These are phyloP conservation scores for Caenorhabditis sp. DNA, from an alignment of 2,888 invertebrate genomes.

Conservation along the genomic window DNA sequence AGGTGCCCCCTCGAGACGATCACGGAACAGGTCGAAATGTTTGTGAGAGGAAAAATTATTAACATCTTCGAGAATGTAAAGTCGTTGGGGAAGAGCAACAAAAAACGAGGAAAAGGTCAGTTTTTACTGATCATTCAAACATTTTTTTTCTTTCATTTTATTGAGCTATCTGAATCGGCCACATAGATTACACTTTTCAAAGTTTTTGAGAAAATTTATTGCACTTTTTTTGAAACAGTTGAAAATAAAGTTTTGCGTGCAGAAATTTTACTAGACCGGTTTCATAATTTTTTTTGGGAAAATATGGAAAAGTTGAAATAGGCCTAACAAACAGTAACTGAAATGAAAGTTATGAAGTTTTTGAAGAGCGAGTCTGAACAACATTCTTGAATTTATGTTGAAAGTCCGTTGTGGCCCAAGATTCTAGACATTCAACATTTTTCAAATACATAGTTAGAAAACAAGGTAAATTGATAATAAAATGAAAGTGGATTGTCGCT, in stretches of 20 bases:
- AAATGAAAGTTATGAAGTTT: too few species aligned
- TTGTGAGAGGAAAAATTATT: not conserved
- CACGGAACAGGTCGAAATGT: not conserved
- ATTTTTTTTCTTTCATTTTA: not conserved
- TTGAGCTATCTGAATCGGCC: not conserved
- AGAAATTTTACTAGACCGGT: too few species aligned
- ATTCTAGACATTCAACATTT: too few species aligned
- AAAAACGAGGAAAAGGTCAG: constrained; percentile 27
- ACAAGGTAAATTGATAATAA: too few species aligned
- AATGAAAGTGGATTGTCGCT: too few species aligned
- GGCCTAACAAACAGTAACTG: too few species aligned
- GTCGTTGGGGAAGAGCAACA: constrained; percentile 30
- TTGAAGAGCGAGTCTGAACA: too few species aligned
- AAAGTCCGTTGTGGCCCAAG: too few species aligned
- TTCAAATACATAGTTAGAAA: too few species aligned
- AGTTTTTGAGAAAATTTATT: not conserved
- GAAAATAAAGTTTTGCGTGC: not conserved
- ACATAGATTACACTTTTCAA: not conserved
- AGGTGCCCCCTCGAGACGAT: not conserved
- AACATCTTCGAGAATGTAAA: constrained; percentile 23
- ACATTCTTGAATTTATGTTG: too few species aligned
- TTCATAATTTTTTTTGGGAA: too few species aligned
- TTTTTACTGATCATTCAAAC: constrained; percentile 2
- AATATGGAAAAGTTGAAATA: too few species aligned
- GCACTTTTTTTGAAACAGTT: not conserved